phyloP scores from a whole-genome alignment of 2,113 vertebrate species.

The Dasyornis broadbenti region DNA sequence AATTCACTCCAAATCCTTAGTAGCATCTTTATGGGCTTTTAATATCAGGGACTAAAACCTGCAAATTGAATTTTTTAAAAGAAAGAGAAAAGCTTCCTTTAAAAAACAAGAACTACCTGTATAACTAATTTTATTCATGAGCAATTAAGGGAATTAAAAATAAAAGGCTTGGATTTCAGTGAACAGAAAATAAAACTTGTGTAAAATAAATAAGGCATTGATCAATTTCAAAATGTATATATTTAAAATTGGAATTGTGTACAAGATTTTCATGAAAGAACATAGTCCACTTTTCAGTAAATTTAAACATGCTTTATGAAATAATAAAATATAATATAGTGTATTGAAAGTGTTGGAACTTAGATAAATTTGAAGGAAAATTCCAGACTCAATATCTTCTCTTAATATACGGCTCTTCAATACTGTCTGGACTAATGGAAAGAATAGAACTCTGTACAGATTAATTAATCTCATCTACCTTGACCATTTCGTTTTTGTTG shows the following conservation, averaged over 20 bases:
- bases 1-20: not conserved
- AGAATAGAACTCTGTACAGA: not conserved
- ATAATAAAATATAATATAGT: not conserved
- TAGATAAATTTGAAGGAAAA: not conserved
- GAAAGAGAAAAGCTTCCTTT: rapidly evolving
- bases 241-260: not conserved
- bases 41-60: not conserved
- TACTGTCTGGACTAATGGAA: not conserved
- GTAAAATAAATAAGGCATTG: not conserved
- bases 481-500: not conserved
- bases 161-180: not conserved
- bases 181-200: not conserved
- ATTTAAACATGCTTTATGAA: not conserved
- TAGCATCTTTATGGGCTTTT: not conserved
- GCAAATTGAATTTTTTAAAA: not conserved
- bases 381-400: not conserved
- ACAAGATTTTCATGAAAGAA: not conserved
- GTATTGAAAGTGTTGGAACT: not conserved
- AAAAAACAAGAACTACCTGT: not conserved
- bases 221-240: not conserved
- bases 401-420: not conserved
- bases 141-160: not conserved
- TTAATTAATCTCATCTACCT: not conserved
- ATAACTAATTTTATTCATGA: not conserved
- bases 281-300: not conserved